Conservation (phyloP, 1,140 invertebrate species). For the Propsilocerus akamusi region DNA sequence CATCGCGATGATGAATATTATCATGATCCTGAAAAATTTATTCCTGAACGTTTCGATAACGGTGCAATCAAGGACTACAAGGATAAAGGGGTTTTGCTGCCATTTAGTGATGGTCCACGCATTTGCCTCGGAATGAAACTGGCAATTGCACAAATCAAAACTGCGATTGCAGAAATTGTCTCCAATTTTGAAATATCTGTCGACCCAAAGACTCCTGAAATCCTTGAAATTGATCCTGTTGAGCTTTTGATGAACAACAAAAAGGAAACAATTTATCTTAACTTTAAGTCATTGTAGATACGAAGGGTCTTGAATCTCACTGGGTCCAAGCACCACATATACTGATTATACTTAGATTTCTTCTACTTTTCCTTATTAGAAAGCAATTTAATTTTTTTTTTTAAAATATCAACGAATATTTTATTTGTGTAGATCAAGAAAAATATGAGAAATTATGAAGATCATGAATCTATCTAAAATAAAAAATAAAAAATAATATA, state of each 20-base stretch:
- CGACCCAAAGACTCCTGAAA: neutral
- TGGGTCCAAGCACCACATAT: too few relatives aligned
- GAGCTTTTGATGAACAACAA: neutral
- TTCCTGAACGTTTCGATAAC: slow-evolving; percentile 40
- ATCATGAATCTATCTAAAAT: too few relatives aligned
- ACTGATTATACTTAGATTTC: too few relatives aligned
- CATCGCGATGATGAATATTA: slow-evolving; percentile 45
- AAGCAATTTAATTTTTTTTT: too few relatives aligned
- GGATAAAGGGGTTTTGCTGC: slow-evolving; percentile 12
- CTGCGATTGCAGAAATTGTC: neutral
- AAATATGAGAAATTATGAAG: too few relatives aligned
- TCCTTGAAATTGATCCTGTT: neutral
- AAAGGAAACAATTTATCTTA: neutral
- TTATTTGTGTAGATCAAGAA: too few relatives aligned
- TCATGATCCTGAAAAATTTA: slow-evolving; percentile 40
- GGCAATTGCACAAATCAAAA: neutral
- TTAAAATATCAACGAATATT: too few relatives aligned
- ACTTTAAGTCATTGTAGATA: neutral
- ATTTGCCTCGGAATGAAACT: neutral
- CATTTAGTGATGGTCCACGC: neutral
- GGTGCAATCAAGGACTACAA: slow-evolving; percentile 10
- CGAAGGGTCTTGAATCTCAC: too few relatives aligned
- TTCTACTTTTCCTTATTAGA: too few relatives aligned
- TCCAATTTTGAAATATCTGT: neutral
- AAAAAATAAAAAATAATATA: too few relatives aligned